Evolutionary conservation across 2,888 invertebrate genomes (phyloP).

Genomic region (Tipula lateralis): DNA sequence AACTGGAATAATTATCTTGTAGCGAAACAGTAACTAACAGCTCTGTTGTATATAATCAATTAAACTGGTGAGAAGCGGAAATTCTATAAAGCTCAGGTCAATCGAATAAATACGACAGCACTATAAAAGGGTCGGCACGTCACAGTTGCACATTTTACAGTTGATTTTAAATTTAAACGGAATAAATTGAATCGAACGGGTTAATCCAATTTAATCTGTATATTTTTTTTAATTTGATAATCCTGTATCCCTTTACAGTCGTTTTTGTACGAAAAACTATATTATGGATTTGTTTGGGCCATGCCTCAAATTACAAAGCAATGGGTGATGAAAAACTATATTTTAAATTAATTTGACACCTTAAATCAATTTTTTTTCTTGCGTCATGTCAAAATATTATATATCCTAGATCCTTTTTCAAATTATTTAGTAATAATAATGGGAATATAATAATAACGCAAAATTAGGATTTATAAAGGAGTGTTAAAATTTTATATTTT

Average conservation of each 20-base stretch:
- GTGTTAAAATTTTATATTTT: not conserved
- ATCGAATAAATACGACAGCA: not conserved
- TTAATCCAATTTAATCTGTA: slow-evolving; percentile 5
- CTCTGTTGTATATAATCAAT: not conserved
- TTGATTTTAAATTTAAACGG: not conserved
- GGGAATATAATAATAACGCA: not conserved
- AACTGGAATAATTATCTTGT: not conserved
- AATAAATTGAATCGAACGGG: not conserved
- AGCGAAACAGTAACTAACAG: not conserved
- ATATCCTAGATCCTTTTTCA: not conserved
- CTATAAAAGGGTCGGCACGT: not conserved
- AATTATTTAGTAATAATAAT: not conserved
- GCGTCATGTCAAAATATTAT: slow-evolving; percentile 13
- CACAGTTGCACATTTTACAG: slow-evolving; percentile 13
- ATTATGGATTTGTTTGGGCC: not conserved
- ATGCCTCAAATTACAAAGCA: not conserved
- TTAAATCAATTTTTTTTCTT: not conserved
- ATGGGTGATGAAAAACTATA: not conserved
- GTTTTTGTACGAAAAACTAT: not conserved
- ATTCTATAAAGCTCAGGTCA: not conserved
- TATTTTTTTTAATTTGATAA: not conserved
- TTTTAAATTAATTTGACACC: slow-evolving; percentile 7
- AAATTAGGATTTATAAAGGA: not conserved
- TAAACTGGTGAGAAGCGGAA: not conserved
- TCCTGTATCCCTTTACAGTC: not conserved